Percentiles rank a stretch among this genome's conserved stretches.
These are phyloP conservation scores for Stigmatopora argus DNA, from an alignment of 2,113 vertebrate genomes.

Conservation along the genomic window DNA sequence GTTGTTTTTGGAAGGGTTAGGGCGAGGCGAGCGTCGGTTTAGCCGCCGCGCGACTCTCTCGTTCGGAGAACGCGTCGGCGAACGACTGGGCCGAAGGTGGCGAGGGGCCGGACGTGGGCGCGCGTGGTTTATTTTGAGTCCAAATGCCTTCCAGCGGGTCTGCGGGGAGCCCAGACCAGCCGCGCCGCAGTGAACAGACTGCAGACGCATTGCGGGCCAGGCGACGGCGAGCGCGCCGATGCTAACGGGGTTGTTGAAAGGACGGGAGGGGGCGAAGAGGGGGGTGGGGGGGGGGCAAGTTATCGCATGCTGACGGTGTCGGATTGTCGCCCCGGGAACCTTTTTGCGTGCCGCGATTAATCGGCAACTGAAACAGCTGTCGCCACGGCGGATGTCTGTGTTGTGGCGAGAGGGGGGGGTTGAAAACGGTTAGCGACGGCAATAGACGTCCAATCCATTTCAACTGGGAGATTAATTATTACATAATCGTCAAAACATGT, in stretches of 20 bases:
- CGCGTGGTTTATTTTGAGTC: conserved; percentile 70
- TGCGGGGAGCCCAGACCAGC: conserved; percentile 57
- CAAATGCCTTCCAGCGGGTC: conserved; percentile 68
- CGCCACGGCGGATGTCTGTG: too few relatives aligned
- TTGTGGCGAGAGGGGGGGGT: too few relatives aligned
- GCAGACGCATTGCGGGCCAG: conserved; percentile 61
- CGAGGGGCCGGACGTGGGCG: conserved; percentile 65
- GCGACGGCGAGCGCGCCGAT: conserved; percentile 46
- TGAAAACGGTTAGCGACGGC: too few relatives aligned
- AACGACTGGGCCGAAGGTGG: conserved; percentile 49
- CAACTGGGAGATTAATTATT: too few relatives aligned
- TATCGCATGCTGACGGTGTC: conserved; percentile 41
- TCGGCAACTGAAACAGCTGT: too few relatives aligned
- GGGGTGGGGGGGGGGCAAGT: not conserved
- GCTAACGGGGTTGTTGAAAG: conserved; percentile 48
- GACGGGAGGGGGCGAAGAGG: not conserved
- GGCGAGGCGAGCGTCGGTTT: too few relatives aligned
- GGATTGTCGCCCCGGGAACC: conserved; percentile 51
- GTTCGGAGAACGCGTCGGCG: conserved; percentile 43
- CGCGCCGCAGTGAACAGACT: conserved; percentile 55
- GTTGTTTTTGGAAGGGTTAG: not conserved
- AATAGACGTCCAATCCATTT: too few relatives aligned
- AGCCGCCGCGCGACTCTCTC: too few relatives aligned
- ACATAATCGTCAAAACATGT: conserved; percentile 42
- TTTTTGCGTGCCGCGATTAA: conserved; percentile 46